phyloP scores from a whole-genome alignment of 2,797 vertebrate species.

The Philypnodon macrostomus region DNA sequence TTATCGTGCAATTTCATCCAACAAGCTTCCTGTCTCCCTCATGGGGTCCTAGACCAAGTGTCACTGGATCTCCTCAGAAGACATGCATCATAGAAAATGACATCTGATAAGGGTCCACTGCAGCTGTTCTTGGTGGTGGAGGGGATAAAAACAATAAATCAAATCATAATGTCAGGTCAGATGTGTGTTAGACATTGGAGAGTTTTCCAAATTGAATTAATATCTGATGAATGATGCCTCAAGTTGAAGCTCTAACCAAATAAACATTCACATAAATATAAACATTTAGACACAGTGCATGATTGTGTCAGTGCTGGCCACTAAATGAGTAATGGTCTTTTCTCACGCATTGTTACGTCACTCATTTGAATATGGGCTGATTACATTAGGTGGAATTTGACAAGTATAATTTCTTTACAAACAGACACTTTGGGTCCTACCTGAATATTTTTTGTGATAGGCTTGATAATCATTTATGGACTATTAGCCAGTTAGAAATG shows the following conservation, averaged over 20 bases:
- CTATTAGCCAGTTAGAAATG: too few species aligned
- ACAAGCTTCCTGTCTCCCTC: slow-evolving; percentile 39
- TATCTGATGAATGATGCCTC: background rate
- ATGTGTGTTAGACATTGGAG: background rate
- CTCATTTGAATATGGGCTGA: background rate
- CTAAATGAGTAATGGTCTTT: background rate
- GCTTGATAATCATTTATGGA: too few species aligned
- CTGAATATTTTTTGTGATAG: too few species aligned
- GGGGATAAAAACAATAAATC: slow-evolving; percentile 41
- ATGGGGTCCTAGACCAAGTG: slow-evolving; percentile 22
- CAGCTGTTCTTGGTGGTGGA: slow-evolving; percentile 38
- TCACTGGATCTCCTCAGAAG: slow-evolving; percentile 53
- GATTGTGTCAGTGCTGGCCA: slow-evolving; percentile 6
- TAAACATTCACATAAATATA: background rate
- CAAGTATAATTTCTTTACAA: too few species aligned
- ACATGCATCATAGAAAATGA: slow-evolving; percentile 54
- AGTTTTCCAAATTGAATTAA: slow-evolving; percentile 10
- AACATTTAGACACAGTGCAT: too few species aligned
- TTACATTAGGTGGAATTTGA: background rate
- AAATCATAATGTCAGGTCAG: slow-evolving; percentile 31
- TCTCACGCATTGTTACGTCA: slow-evolving; percentile 12
- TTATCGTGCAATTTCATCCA: slow-evolving; percentile 38
- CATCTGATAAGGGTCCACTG: slow-evolving; percentile 52
- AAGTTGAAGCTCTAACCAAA: background rate
- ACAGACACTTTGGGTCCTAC: too few species aligned